Conservation (phyloP, 35 echinoderm and acorn worm genomes). For the Nesometra sesokonis region DNA sequence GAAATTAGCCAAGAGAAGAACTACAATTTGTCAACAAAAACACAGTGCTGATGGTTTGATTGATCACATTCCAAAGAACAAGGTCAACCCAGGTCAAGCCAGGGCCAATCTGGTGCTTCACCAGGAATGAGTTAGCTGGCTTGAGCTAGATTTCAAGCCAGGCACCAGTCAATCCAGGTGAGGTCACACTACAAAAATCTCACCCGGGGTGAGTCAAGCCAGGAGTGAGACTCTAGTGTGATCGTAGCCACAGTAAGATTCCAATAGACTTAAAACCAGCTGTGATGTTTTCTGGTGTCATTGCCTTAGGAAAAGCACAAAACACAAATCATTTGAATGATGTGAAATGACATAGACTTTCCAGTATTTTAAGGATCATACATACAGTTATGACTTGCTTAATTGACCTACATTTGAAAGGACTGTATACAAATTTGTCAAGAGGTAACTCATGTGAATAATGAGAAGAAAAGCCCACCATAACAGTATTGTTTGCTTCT, state of each 20-base stretch:
- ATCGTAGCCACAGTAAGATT: slow-evolving; percentile 18
- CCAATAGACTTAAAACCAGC: slow-evolving; percentile 18
- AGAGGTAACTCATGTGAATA: slow-evolving; percentile 26
- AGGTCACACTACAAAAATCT: no score
- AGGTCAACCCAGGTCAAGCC: no score
- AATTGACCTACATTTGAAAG: slow-evolving; percentile 14
- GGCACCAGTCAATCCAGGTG: no score
- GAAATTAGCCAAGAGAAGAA: no score
- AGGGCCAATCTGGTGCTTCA: no score
- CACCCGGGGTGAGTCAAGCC: no score
- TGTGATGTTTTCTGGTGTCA: slow-evolving; percentile 19
- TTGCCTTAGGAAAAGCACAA: slow-evolving; percentile 14
- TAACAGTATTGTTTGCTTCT: neutral
- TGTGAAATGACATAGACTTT: slow-evolving; percentile 21
- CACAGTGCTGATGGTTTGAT: no score
- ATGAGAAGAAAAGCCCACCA: slow-evolving; percentile 18
- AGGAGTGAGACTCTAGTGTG: no score
- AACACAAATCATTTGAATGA: neutral
- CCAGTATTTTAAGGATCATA: slow-evolving; percentile 1
- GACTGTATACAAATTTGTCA: neutral
- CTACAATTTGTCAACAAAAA: no score
- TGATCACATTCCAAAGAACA: no score
- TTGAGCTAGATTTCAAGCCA: no score
- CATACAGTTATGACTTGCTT: neutral
- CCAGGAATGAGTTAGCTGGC: no score